Evolutionary conservation across 2,113 vertebrate species (phyloP).

Genomic region (Alces alces): DNA sequence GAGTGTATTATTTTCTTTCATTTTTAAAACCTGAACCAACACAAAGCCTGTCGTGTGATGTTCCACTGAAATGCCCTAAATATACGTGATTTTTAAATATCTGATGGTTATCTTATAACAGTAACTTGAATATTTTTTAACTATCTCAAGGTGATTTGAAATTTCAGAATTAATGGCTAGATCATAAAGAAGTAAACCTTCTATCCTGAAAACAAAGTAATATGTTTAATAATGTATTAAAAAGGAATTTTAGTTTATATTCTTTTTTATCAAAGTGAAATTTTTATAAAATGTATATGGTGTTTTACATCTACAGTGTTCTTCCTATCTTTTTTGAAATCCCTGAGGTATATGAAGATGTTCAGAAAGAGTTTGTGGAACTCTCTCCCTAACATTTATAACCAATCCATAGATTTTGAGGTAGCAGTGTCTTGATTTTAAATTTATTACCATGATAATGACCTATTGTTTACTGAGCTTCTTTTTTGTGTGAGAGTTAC

Average conservation of each 20-base stretch:
- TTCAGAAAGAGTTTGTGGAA: not conserved
- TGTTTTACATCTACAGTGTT: not conserved
- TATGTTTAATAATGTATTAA: not conserved
- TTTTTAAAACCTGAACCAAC: not conserved
- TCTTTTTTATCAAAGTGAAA: not conserved
- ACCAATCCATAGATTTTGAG: not conserved
- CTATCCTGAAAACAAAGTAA: not conserved
- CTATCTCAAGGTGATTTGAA: not conserved
- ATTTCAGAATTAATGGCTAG: not conserved
- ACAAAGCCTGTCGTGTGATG: not conserved
- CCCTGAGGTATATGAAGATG: not conserved
- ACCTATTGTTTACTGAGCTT: not conserved
- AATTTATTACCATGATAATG: not conserved
- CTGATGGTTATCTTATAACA: not conserved
- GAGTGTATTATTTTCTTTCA: not conserved
- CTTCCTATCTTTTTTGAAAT: not conserved
- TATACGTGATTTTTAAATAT: not conserved
- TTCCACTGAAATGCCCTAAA: not conserved
- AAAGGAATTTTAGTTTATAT: not conserved
- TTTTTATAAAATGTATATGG: not conserved
- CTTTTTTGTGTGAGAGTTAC: not conserved
- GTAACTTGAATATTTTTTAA: not conserved
- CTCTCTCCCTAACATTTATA: not conserved
- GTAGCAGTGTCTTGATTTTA: not conserved
- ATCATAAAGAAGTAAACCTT: not conserved